Evolutionary conservation across 2,888 invertebrate genomes (phyloP).

Genomic region (Nephrotoma flavescens): DNA sequence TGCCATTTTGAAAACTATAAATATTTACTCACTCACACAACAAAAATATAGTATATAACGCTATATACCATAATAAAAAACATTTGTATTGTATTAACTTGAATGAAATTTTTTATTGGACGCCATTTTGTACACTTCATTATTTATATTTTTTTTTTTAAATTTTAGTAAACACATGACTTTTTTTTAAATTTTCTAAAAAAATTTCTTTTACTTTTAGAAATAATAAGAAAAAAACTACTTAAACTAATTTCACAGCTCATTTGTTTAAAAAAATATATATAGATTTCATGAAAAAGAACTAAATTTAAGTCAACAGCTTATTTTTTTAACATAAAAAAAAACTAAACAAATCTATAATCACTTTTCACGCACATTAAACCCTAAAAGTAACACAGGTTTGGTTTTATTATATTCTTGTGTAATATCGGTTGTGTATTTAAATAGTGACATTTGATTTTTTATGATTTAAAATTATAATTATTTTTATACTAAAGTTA

Average conservation of each 20-base stretch:
- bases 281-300: background rate
- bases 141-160: background rate
- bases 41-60: background rate
- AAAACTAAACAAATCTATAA: background rate
- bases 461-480: background rate
- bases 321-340: background rate
- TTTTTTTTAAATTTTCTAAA: background rate
- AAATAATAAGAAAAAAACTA: background rate
- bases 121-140: background rate
- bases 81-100: background rate
- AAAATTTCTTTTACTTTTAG: background rate
- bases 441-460: background rate
- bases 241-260: slow-evolving; percentile 1
- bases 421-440: background rate
- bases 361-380: background rate
- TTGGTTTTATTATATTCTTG: background rate
- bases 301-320: background rate
- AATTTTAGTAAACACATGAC: background rate
- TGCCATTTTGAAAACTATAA: background rate
- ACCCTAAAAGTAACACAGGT: background rate
- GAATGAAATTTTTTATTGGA: background rate
- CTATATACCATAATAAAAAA: background rate
- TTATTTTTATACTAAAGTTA: background rate
- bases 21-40: background rate
- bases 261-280: background rate